Evolutionary conservation across 2,113 vertebrate genomes (phyloP).

Genomic region (Microcebus murinus): DNA sequence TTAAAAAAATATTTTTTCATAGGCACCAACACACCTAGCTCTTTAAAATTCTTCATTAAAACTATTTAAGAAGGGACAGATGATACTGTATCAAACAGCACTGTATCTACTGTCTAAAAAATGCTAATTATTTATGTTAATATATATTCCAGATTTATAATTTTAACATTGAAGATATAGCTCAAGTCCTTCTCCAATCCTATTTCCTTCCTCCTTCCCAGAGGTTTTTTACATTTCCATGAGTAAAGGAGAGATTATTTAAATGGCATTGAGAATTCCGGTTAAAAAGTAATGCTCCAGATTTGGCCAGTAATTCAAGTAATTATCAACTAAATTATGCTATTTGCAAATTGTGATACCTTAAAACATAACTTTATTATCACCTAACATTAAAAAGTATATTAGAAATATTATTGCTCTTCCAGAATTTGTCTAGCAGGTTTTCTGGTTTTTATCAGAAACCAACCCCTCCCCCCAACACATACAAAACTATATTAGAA

Average conservation of each 20-base stretch:
- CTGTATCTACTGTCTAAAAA: not conserved
- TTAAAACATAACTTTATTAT: not conserved
- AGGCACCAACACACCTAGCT: not conserved
- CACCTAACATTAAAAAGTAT: not conserved
- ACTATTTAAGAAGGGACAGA: not conserved
- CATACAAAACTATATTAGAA: not conserved
- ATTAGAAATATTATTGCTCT: not conserved
- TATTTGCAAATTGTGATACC: not conserved
- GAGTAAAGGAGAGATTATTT: not conserved
- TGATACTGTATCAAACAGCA: not conserved
- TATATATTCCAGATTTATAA: not conserved
- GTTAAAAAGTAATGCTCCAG: not conserved
- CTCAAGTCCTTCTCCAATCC: not conserved
- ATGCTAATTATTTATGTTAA: not conserved
- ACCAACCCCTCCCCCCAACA: not conserved
- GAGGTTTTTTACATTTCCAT: not conserved
- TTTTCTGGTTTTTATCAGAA: not conserved
- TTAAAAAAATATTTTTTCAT: not conserved
- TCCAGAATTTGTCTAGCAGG: not conserved
- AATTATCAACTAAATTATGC: not conserved
- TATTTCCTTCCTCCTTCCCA: not conserved
- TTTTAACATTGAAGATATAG: constrained; percentile 4
- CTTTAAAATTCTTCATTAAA: constrained; percentile 6
- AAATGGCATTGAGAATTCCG: not conserved
- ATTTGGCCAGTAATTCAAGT: not conserved